Percentiles rank a stretch among this genome's conserved stretches.
Conservation (phyloP, 2,113 vertebrate species). For the Dicrurus megarhynchus region DNA sequence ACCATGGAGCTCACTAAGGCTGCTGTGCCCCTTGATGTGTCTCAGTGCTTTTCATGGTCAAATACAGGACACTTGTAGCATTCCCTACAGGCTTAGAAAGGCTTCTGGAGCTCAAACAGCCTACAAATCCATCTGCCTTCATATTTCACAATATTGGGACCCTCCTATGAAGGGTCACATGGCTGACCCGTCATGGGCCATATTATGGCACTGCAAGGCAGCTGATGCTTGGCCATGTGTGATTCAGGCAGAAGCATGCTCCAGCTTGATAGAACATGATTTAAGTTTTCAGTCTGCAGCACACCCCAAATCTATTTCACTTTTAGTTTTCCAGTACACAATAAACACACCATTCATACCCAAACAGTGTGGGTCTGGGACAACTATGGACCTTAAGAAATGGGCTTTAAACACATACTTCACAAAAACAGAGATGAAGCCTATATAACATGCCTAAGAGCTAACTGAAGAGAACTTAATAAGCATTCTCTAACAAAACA, state of each 20-base stretch:
- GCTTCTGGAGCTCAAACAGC: background rate
- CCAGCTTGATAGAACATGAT: background rate
- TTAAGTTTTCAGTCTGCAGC: background rate
- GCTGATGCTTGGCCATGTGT: background rate
- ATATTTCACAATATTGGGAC: background rate
- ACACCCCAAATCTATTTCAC: background rate
- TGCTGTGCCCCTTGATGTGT: background rate
- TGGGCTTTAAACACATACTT: background rate
- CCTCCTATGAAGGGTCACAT: background rate
- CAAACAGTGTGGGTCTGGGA: background rate
- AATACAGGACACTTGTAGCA: background rate
- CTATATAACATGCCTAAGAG: background rate
- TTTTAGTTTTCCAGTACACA: background rate
- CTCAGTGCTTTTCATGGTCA: background rate
- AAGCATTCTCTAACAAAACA: background rate
- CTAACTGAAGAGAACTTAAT: background rate
- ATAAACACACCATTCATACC: background rate
- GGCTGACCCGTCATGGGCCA: background rate
- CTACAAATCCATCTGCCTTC: background rate
- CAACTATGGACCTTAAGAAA: background rate
- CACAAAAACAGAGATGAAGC: background rate
- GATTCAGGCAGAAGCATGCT: background rate
- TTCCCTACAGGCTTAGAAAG: background rate
- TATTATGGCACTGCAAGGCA: background rate
- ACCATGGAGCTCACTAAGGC: background rate